Evolutionary conservation across 2,888 invertebrate genomes (phyloP).

Genomic region (Volucella zonaria): DNA sequence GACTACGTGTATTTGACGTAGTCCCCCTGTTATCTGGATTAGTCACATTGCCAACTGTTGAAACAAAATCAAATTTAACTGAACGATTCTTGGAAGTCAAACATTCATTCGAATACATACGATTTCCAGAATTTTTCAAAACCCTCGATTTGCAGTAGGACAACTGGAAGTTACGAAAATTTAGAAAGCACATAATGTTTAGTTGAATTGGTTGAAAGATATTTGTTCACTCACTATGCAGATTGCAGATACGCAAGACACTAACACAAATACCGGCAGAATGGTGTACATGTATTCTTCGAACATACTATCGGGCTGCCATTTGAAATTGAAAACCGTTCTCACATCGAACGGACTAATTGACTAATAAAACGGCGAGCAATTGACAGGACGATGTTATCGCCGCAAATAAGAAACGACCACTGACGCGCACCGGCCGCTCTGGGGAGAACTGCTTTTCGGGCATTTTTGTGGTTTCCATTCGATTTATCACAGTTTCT

Average conservation of each 20-base stretch:
- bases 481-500: slow-evolving; percentile 12
- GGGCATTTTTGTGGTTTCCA: background rate
- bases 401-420: slow-evolving; percentile 28
- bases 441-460: background rate
- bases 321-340: background rate
- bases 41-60: slow-evolving; percentile 27
- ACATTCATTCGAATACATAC: slow-evolving; percentile 18
- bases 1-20: background rate
- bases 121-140: slow-evolving; percentile 14
- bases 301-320: slow-evolving; percentile 5
- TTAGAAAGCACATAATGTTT: slow-evolving; percentile 41
- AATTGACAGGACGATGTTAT: slow-evolving; percentile 19
- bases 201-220: background rate
- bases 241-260: slow-evolving; percentile 31
- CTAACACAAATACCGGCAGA: slow-evolving; percentile 34
- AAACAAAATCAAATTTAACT: slow-evolving; percentile 6
- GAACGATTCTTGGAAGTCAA: background rate
- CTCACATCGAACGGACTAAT: background rate
- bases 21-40: background rate
- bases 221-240: slow-evolving; percentile 51
- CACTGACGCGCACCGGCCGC: slow-evolving; percentile 35
- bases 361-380: background rate
- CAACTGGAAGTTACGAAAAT: slow-evolving; percentile 46
- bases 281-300: slow-evolving; percentile 41
- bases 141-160: slow-evolving; percentile 52